A percentile compares a stretch with the other conserved stretches of the same genome.
Evolutionary conservation across 2,113 vertebrate species (phyloP).

Genomic region (Spea bombifrons): DNA sequence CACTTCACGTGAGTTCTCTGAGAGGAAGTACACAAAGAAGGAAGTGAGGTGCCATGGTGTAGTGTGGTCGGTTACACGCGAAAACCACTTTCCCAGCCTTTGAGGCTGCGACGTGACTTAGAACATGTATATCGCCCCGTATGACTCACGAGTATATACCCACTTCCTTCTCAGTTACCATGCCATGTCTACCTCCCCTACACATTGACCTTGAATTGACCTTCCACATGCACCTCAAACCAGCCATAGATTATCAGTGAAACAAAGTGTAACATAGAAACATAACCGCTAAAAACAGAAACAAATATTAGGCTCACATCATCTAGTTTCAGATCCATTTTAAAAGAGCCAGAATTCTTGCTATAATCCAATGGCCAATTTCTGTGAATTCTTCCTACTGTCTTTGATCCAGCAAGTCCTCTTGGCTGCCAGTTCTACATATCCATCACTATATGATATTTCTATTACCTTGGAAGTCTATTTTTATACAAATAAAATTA

Average conservation of each 20-base stretch:
- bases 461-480: too few species aligned
- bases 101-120: constrained; percentile 71
- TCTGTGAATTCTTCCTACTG: too few species aligned
- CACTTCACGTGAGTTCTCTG: constrained; percentile 49
- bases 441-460: too few species aligned
- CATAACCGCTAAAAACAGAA: not conserved
- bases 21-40: constrained; percentile 59
- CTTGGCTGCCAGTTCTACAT: too few species aligned
- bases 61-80: constrained; percentile 70
- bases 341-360: too few species aligned
- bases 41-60: constrained; percentile 75
- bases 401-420: too few species aligned
- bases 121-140: constrained; percentile 53
- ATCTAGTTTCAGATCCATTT: too few species aligned
- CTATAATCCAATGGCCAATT: too few species aligned
- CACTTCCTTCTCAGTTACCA: constrained; percentile 36
- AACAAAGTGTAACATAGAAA: not conserved
- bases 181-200: constrained; percentile 39
- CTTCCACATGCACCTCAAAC: constrained; percentile 8
- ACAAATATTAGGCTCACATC: not conserved
- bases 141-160: constrained; percentile 43
- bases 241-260: constrained; percentile 18
- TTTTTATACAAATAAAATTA: too few species aligned
- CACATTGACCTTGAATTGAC: constrained; percentile 32
- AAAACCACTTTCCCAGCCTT: constrained; percentile 70